Base-by-base conservation (phyloP, 2,888 invertebrate genomes). In the Pterobdella sp. region DNA sequence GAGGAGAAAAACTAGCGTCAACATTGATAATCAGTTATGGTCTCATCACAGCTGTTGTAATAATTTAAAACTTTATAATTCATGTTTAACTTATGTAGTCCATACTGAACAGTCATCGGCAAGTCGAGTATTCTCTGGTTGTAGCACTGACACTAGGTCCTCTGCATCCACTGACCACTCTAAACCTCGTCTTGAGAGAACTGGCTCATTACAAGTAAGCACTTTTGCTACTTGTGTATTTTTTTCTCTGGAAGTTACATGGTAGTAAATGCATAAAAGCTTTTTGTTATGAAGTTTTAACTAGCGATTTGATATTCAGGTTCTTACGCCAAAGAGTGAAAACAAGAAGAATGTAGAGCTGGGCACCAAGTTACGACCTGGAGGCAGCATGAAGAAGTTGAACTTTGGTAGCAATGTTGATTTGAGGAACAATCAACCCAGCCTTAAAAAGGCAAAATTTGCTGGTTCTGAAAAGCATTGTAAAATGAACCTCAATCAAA, bases 361-460 rank as follows among this genome's bases (percentile, higher is more conserved):
- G 7, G 18, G 1, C 37, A 29, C 37, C 10, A 67, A 32, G n/a
- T 26, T 18, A 1, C 14, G 64, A 7, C 14, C 10, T 42, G 49
- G 49, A 14, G 49, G 49, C 10, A 29, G 64, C n/a, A n/a, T n/a
- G 7, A n/a, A 29, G 66, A 66, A 36, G 34, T 3, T 66, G 7
- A 66, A 66, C 36, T 35, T 66, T 3, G 66, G 34, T 31, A 35
- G 66, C 36, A 36, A 18, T 29, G 66, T 35, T 18, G 60, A 34
- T 35, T n/a, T 70, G 70, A 56, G 52, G 14, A 37, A 35, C 68
- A 73, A 68, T 32, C 60, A 52, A 36, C 68, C 66, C 32, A 73
- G 56, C 14, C 73, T 73, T 32, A 70, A 26, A n/a, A 32, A 65
- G n/a, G 35, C 36, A 56, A 65, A 36, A 64, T 68, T 37, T 37